Percentiles rank a stretch among this genome's conserved stretches.
phyloP scores from a whole-genome alignment of 2,113 vertebrate genomes.

The Scortum barcoo region DNA sequence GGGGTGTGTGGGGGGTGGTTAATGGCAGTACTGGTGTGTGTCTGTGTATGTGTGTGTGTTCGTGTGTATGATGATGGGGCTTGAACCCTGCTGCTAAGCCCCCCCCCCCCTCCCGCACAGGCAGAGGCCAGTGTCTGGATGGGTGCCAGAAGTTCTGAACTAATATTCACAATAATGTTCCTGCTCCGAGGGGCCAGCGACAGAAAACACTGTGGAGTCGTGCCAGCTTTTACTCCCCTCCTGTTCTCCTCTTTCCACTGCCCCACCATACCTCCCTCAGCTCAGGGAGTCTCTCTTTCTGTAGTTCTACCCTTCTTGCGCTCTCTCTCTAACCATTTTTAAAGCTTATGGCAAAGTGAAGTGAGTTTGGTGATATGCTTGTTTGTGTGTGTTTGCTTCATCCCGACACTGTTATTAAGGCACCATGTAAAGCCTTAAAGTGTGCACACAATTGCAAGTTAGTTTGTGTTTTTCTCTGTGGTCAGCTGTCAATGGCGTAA shows the following conservation, averaged over 20 bases:
- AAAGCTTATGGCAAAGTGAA: constrained; percentile 38
- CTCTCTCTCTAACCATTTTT: constrained; percentile 27
- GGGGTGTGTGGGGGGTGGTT: constrained; percentile 51
- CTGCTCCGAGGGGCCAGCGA: constrained; percentile 67
- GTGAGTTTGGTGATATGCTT: constrained; percentile 35
- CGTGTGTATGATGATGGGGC: constrained; percentile 55
- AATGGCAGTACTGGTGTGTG: constrained; percentile 65
- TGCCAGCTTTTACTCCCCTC: constrained; percentile 74
- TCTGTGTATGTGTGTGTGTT: constrained; percentile 28
- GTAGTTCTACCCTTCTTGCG: constrained; percentile 41
- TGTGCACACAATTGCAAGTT: neutral
- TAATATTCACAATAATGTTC: constrained; percentile 82
- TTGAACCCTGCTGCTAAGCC: constrained; percentile 71
- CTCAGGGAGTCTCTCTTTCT: constrained; percentile 56
- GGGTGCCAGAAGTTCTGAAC: constrained; percentile 79
- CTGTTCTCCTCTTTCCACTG: constrained; percentile 61
- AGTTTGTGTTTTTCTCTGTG: constrained; percentile 6
- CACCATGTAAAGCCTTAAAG: neutral
- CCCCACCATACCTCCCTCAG: constrained; percentile 57
- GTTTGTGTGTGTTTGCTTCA: constrained; percentile 8
- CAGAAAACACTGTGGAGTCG: constrained; percentile 77
- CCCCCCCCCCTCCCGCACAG: constrained; percentile 41
- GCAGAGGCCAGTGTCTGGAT: constrained; percentile 75
- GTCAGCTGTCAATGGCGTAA: neutral
- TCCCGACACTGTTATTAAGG: neutral